Evolutionary conservation across 2,797 vertebrate genomes (phyloP), one percentile per base, ranked within the genome.

Genomic region (Halcyon badia): DNA sequence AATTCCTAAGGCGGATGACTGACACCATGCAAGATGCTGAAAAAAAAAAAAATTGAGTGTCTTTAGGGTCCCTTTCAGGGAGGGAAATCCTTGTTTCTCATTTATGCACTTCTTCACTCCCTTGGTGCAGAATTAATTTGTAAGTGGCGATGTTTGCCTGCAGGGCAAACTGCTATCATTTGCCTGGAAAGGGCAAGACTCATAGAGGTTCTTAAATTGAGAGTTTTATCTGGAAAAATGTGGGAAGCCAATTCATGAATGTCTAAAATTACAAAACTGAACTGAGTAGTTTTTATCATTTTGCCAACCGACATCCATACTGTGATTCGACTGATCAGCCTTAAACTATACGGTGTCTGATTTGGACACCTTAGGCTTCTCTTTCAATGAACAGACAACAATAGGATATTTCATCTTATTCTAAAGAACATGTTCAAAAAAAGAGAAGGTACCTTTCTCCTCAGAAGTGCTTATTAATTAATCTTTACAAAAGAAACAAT

Each of bases 171-270:
- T 39, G 18, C 9, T 35, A 9, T 14, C 49, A 8, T 54, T 65
- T 39, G 8, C 52, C 48, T 44, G 22, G 26, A 69, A 79, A 62
- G 26, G 31, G 11, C 4, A 83, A 37, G 83, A 37, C 3, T 68
- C 9, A 60, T 39, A 42, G 1, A 2, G 2, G 0, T 30, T 69
- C 26, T 77, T 57, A 65, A 81, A 57, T 4, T 4, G 11, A 44
- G 19, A 84, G 9, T 66, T 87, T 70, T 75, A 15, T 66, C 25
- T 30, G 14, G 33, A 90, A 73, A 62, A 79, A 62, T 49, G 5
- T 3, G 15, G 1, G 1, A 6, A 64, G 13, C 13, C 20, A 62
- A 9, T 18, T 82, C 22, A 30, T 24, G 11, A 31, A 3, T 21
- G 19, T 2, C 12, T 52, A 65, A 81, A 84, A 70, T 61, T 19